phyloP scores from a whole-genome alignment of 1,140 invertebrate species.

The Macrobrachium nipponense region DNA sequence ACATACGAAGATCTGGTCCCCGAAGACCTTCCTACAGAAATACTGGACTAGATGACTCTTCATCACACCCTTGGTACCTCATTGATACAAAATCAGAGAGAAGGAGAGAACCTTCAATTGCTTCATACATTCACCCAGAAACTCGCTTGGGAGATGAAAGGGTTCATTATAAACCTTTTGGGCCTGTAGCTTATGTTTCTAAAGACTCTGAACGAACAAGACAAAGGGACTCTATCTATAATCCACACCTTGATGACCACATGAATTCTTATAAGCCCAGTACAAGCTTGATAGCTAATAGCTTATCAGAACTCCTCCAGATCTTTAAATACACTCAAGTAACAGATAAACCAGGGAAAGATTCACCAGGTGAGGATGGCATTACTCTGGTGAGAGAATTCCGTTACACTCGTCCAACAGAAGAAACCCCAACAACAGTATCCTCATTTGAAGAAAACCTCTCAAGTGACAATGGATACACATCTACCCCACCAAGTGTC shows the following conservation, averaged over 20 bases:
- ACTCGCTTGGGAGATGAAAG: slow-evolving; percentile 35
- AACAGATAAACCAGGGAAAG: slow-evolving; percentile 36
- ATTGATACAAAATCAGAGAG: slow-evolving; percentile 42
- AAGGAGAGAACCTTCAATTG: slow-evolving; percentile 46
- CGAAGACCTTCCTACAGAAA: neutral
- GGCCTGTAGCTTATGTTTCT: slow-evolving; percentile 37
- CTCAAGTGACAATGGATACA: slow-evolving; percentile 35
- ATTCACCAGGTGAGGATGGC: slow-evolving; percentile 42
- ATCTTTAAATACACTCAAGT: slow-evolving; percentile 63
- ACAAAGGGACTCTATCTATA: slow-evolving; percentile 13
- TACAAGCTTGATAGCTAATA: slow-evolving; percentile 57
- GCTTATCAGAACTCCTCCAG: slow-evolving; percentile 60
- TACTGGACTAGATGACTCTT: neutral
- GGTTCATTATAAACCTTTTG: slow-evolving; percentile 44
- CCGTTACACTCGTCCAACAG: slow-evolving; percentile 62
- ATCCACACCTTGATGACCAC: slow-evolving; percentile 50
- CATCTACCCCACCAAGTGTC: slow-evolving; percentile 15
- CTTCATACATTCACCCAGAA: slow-evolving; percentile 49
- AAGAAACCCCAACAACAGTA: slow-evolving; percentile 50
- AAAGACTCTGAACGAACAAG: neutral
- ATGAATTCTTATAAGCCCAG: slow-evolving; percentile 57
- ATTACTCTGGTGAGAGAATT: slow-evolving; percentile 45
- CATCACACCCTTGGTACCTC: slow-evolving; percentile 46
- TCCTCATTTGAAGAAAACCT: neutral
- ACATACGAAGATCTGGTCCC: too few relatives aligned